A percentile compares a stretch with the other conserved stretches of the same genome.
phyloP scores from a whole-genome alignment of 53 echinoderm and acorn worm genomes.

The Stichopus horrens region DNA sequence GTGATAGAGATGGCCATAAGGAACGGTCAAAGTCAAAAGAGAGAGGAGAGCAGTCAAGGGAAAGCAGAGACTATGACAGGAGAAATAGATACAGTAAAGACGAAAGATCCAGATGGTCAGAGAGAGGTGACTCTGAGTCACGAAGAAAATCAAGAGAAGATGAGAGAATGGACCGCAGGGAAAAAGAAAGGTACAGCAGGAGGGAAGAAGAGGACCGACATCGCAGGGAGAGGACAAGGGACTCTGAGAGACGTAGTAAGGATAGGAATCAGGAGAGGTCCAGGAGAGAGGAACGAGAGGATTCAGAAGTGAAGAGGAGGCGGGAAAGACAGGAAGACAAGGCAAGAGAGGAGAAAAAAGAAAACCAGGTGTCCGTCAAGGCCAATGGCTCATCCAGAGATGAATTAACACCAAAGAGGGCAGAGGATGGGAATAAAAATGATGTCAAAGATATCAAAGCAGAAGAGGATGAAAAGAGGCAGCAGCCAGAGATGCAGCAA shows the following conservation, averaged over 20 bases:
- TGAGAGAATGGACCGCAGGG: not conserved
- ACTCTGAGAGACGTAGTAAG: not conserved
- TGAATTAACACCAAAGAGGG: not conserved
- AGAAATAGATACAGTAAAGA: conserved; percentile 45
- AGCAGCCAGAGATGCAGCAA: not conserved
- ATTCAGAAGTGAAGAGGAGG: not conserved
- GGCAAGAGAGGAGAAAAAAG: not conserved
- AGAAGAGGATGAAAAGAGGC: not conserved
- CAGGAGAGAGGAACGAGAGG: not conserved
- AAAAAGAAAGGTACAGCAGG: not conserved
- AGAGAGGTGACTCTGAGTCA: not conserved
- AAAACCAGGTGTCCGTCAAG: not conserved
- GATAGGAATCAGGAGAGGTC: not conserved
- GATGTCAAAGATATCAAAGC: not conserved
- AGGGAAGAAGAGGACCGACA: conserved; percentile 1
- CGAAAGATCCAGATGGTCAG: not conserved
- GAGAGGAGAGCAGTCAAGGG: conserved; percentile 24
- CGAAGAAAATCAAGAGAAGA: conserved; percentile 13
- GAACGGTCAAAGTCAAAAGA: not conserved
- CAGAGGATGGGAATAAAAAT: conserved; percentile 1
- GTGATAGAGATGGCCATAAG: not conserved
- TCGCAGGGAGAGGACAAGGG: not conserved
- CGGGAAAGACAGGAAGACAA: not conserved
- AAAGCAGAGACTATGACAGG: conserved; percentile 30
- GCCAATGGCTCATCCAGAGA: not conserved